Base-by-base conservation (phyloP, 2,888 invertebrate species). In the Falcaria lacertinaria region DNA sequence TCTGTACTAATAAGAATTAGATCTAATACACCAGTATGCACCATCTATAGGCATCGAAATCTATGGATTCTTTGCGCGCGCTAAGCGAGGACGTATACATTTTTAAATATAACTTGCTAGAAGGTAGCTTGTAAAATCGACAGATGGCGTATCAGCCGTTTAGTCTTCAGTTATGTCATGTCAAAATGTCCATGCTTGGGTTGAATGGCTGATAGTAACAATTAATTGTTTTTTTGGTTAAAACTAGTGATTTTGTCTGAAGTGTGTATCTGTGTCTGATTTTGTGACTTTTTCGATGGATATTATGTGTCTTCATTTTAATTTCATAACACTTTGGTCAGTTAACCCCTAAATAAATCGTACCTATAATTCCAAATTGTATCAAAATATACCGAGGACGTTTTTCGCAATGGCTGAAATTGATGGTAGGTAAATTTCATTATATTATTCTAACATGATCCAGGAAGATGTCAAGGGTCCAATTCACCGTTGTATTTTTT, bases 181-280 rank as follows among this genome's bases (percentile, higher is more conserved):
- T n/a, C n/a, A n/a, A n/a, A n/a, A n/a, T n/a, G 63, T 66, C 52
- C 66, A 57, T 69, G 54, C 68, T 59, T 68, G 75, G 62, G 76
- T 77, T 81, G 80, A 80, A 81, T 80, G 79, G 67, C 82, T 80
- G 82, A 79, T 83, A 78, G 72, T 70, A 67, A 60, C 67, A 64
- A 66, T 67, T 69, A 56, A 59, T 56, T 53, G 64, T 52, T 52
- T 63, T 74, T 75, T 69, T 78, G 75, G 64, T 50, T 54, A 43
- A 60, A 70, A 70, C 62, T 66, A 61, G 59, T 45, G 55, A 68
- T 47, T n/a, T 50, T 48, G 32, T 43, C 45, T 46, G 39, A 49
- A 48, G 42, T 44, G 25, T 50, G 48, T 33, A 34, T 44, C 33
- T 52, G 54, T 64, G 55, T 44, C 49, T 40, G 43, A 56, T 52